These are phyloP conservation scores for Melieria omissa DNA, from an alignment of 2,888 invertebrate genomes.

Conservation along the genomic window DNA sequence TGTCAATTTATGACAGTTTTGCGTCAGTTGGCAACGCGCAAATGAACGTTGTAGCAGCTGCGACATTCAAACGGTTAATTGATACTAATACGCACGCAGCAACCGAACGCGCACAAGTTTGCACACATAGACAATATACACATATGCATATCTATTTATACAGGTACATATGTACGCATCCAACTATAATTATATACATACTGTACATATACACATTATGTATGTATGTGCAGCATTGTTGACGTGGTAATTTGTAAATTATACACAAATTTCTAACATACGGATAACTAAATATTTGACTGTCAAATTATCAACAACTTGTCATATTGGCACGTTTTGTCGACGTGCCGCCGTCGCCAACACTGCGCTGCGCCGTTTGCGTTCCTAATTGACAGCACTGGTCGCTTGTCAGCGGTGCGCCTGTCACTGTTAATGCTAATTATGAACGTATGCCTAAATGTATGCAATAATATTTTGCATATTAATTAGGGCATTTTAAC, in stretches of 20 bases:
- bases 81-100: slow-evolving; percentile 25
- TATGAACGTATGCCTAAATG: slow-evolving; percentile 30
- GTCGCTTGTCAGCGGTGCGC: not conserved
- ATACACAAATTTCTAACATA: not conserved
- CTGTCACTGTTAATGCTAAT: slow-evolving; percentile 3
- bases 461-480: slow-evolving; percentile 25
- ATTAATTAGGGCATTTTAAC: slow-evolving; percentile 23
- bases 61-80: slow-evolving; percentile 2
- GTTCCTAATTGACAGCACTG: slow-evolving; percentile 13
- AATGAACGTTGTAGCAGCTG: too few relatives aligned
- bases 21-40: too few relatives aligned
- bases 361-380: not conserved
- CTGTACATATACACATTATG: not conserved
- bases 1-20: too few relatives aligned
- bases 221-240: not conserved
- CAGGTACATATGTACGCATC: not conserved
- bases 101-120: not conserved
- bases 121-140: too few relatives aligned
- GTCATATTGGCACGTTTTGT: slow-evolving; percentile 8
- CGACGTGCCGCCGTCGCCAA: not conserved
- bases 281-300: slow-evolving; percentile 27
- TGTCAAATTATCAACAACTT: slow-evolving; percentile 32
- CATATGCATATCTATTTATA: not conserved
- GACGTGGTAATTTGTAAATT: too few relatives aligned
- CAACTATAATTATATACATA: not conserved